A percentile compares a stretch with the other conserved stretches of the same genome.
Conservation (phyloP, 2,888 invertebrate species). For the Ormyrus rosae region DNA sequence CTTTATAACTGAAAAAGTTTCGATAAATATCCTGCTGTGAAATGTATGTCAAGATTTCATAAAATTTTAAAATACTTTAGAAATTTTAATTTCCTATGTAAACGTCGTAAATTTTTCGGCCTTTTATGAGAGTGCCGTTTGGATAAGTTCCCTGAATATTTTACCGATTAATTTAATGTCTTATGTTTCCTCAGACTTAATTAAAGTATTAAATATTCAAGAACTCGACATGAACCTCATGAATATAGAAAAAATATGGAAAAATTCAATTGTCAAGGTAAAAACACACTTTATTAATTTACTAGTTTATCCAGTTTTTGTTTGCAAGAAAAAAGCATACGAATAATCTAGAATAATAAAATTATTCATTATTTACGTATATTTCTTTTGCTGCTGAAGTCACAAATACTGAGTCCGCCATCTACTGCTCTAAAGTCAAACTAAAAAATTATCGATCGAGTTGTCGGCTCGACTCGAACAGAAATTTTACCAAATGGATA, state of each 20-base stretch:
- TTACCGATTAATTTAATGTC: slow-evolving; percentile 50
- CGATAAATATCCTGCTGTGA: no score
- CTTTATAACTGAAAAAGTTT: no score
- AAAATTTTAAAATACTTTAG: neutral
- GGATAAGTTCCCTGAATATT: slow-evolving; percentile 43
- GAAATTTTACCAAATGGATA: no score
- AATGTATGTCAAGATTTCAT: no score
- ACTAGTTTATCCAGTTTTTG: slow-evolving; percentile 23
- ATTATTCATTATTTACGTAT: slow-evolving; percentile 46
- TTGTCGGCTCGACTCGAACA: neutral
- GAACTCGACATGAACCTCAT: slow-evolving; percentile 26
- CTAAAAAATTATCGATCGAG: neutral
- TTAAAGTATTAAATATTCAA: slow-evolving; percentile 55
- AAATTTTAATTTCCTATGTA: slow-evolving; percentile 28
- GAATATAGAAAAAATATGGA: slow-evolving; percentile 31
- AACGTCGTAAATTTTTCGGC: slow-evolving; percentile 36
- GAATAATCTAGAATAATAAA: slow-evolving; percentile 45
- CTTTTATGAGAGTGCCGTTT: slow-evolving; percentile 12
- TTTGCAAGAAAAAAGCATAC: slow-evolving; percentile 35
- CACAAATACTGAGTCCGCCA: slow-evolving; percentile 31
- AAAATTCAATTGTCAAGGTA: slow-evolving; percentile 42
- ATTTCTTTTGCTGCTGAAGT: neutral
- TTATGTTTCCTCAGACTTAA: slow-evolving; percentile 44
- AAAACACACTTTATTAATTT: slow-evolving; percentile 33
- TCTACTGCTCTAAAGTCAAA: slow-evolving; percentile 10